Conservation (phyloP, 53 echinoderm and acorn worm genomes). For the Antedon mediterranea region DNA sequence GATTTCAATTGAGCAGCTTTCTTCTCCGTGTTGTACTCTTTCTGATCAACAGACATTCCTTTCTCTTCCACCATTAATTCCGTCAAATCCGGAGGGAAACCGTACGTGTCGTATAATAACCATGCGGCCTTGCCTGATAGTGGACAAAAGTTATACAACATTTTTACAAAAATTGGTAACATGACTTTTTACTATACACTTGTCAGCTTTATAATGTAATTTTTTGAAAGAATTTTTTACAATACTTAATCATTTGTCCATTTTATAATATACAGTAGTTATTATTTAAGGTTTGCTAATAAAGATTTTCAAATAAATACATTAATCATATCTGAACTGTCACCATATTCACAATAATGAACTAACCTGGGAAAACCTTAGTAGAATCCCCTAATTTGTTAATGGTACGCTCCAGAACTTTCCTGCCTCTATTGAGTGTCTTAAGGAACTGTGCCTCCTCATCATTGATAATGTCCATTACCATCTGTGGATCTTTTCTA, state of each 20-base stretch:
- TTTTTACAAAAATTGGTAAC: too few relatives aligned
- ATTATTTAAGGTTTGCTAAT: too few relatives aligned
- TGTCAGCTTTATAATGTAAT: too few relatives aligned
- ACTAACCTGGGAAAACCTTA: conserved; percentile 63
- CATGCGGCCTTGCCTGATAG: conserved; percentile 85
- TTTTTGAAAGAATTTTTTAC: too few relatives aligned
- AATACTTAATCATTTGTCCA: too few relatives aligned
- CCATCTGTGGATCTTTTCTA: conserved; percentile 77
- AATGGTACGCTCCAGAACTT: conserved; percentile 81
- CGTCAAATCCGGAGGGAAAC: conserved; percentile 92
- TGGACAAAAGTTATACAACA: too few relatives aligned
- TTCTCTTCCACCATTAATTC: conserved; percentile 90
- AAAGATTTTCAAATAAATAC: too few relatives aligned
- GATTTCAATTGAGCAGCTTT: conserved; percentile 88
- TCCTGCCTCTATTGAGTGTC: conserved; percentile 89
- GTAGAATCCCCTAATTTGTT: conserved; percentile 37
- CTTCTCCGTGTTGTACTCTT: conserved; percentile 62
- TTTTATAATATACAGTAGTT: too few relatives aligned
- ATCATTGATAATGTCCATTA: conserved; percentile 91
- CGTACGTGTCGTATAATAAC: conserved; percentile 94
- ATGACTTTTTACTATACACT: too few relatives aligned
- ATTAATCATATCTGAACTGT: too few relatives aligned
- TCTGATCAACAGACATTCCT: conserved; percentile 57
- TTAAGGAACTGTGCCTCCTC: conserved; percentile 93
- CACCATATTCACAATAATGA: too few relatives aligned